Conservation (phyloP, 2,797 vertebrate species). For the Hirundo rustica region DNA sequence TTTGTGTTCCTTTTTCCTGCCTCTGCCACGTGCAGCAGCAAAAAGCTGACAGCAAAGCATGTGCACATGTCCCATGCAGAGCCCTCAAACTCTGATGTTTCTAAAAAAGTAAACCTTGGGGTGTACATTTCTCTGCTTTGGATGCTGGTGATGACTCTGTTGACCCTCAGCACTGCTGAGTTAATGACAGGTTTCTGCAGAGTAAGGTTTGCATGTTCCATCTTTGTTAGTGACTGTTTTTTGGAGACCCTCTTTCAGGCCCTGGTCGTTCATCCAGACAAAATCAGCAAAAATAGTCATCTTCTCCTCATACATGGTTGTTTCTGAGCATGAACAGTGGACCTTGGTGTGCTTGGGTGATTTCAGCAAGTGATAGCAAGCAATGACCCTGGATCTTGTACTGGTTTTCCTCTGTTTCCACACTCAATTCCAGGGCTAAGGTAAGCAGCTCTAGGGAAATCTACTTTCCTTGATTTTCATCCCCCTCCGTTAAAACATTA, state of each 20-base stretch:
- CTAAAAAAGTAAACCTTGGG: not conserved
- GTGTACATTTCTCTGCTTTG: not conserved
- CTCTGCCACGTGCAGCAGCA: not conserved
- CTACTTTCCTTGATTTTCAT: not conserved
- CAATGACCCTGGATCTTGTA: not conserved
- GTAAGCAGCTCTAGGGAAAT: not conserved
- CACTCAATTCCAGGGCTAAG: not conserved
- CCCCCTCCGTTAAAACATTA: not conserved
- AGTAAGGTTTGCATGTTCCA: not conserved
- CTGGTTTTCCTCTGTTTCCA: not conserved
- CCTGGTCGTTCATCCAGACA: not conserved
- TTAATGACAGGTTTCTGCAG: not conserved
- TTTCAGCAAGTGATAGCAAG: not conserved
- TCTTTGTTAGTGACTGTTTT: not conserved
- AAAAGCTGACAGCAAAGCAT: not conserved
- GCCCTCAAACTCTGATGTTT: not conserved
- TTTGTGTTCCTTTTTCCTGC: not conserved
- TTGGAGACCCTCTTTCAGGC: not conserved
- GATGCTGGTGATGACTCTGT: not conserved
- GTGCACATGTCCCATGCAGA: not conserved
- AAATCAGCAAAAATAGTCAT: not conserved
- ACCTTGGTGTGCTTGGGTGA: not conserved
- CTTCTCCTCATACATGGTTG: not conserved
- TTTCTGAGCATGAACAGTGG: not conserved
- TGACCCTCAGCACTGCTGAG: not conserved